phyloP scores from a whole-genome alignment of 2,113 vertebrate species.

The Nansenia antarctica region DNA sequence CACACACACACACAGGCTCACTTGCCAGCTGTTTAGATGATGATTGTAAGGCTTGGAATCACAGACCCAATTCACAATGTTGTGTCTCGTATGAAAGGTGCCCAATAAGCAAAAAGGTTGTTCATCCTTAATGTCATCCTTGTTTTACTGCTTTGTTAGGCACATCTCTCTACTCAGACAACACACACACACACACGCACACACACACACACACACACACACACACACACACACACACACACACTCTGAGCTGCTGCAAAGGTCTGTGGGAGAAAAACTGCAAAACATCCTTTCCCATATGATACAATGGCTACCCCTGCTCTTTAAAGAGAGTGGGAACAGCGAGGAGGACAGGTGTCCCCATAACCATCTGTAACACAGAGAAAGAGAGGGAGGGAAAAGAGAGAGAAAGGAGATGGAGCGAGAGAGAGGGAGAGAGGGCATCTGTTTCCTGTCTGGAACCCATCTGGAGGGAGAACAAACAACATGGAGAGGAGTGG shows the following conservation, averaged over 20 bases:
- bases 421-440: slow-evolving; percentile 15
- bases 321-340: slow-evolving; percentile 22
- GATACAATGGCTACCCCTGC: slow-evolving; percentile 18
- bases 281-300: slow-evolving; percentile 1
- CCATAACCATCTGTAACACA: slow-evolving; percentile 17
- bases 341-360: slow-evolving; percentile 9
- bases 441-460: slow-evolving; percentile 73
- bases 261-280: slow-evolving; percentile 6
- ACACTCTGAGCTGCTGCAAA: background rate
- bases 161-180: too few species aligned
- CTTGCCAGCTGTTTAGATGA: too few species aligned
- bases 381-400: slow-evolving; percentile 6
- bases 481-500: slow-evolving; percentile 43
- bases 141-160: too few species aligned
- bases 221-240: background rate
- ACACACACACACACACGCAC: background rate
- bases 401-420: slow-evolving; percentile 21
- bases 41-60: too few species aligned
- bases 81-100: too few species aligned
- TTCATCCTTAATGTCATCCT: too few species aligned
- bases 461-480: slow-evolving; percentile 72
- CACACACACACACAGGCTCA: too few species aligned
- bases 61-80: too few species aligned
- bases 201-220: background rate
- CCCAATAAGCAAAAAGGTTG: too few species aligned